Evolutionary conservation across 1,140 invertebrate genomes (phyloP), one percentile per base, ranked within the genome.

Genomic region (Drosophila mayri): DNA sequence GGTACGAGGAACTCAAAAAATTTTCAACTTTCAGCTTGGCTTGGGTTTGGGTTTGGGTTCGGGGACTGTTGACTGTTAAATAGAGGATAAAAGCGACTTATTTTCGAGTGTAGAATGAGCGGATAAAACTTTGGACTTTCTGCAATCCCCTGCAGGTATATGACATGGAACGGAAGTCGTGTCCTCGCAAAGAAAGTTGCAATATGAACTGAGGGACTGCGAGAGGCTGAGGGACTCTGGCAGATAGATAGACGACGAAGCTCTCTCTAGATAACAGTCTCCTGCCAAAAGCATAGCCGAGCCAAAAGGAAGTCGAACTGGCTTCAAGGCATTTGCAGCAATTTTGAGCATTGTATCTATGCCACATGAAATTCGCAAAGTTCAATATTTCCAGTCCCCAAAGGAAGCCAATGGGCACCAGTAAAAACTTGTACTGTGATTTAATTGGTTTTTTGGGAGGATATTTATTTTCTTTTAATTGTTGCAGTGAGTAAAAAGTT

Each of bases 1-100:
- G 85, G 80, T 83, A 82, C 79, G 79, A 87, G 58, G 62, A 87
- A 76, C 79, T 87, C 83, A 68, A 87, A 85, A 87, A 76, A 79
- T 87, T 20, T 81, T 76, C 58, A 71, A 76, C 81, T 90, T 83
- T 63, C 55, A 41, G 60, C 40, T 41, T 38, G 14, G n/a, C 58
- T 52, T 18, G 22, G 22, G 40, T 25, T 58, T 58, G 22, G 22
- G 40, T 25, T 52, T 52, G n/a, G 49, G 50, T 28, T 20, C 14
- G 32, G 7, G 20, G 32, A 28, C 16, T 37, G 35, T 38, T 25
- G 79, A 64, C 59, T 78, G 59, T 59, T 77, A 77, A 81, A 72
- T 71, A 72, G 68, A 72, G 66, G 68, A 72, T 72, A 74, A 74
- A 73, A 61, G 71, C 20, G 73, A 76, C 73, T 76, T 76, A 76